Base-by-base conservation (phyloP, 2,888 invertebrate genomes). In the Abrostola tripartita region DNA sequence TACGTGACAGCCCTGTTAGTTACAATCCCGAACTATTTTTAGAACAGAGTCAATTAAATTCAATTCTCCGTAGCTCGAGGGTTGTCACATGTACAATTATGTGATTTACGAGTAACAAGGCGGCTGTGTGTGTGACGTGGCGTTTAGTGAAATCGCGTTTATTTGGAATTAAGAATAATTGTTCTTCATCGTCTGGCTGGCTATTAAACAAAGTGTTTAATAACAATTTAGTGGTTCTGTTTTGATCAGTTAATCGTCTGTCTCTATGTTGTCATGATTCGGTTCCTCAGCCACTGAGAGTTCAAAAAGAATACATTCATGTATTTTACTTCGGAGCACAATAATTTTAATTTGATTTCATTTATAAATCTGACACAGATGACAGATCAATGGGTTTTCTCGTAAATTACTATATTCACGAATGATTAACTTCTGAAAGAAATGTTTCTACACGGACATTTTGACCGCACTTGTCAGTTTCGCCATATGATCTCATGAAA, bases 21-120 rank as follows among this genome's bases (percentile, higher is more conserved):
- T 66, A 65, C 73, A 71, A 68, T 77, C 71, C 66, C 56, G 58
- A 74, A 68, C 86, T 93, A 92, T 92, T 91, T 92, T 89, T 92
- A 92, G 92, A 84, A 68, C 77, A 60, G 66, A 81, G 81, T 90
- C 91, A 92, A 93, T 93, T 93, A 93, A 91, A 90, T 88, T 87
- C 92, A 94, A 94, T 93, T 93, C 87, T 78, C 81, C 54, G 80
- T 68, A 77, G 71, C 82, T 79, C 78, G 81, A 86, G 89, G 88
- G 89, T 87, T 92, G 92, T 91, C 89, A 87, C 87, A 86, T 81
- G 81, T 76, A 85, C 91, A 92, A 92, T 91, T 90, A 90, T 83
- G 82, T 91, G 90, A 92, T 92, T 91, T 91, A 92, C 77, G 83
- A 85, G 79, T 81, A 79, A 80, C 78, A 66, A 79, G 74, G 71